Conservation (phyloP, 2,888 invertebrate species). For the Erebia palarica region DNA sequence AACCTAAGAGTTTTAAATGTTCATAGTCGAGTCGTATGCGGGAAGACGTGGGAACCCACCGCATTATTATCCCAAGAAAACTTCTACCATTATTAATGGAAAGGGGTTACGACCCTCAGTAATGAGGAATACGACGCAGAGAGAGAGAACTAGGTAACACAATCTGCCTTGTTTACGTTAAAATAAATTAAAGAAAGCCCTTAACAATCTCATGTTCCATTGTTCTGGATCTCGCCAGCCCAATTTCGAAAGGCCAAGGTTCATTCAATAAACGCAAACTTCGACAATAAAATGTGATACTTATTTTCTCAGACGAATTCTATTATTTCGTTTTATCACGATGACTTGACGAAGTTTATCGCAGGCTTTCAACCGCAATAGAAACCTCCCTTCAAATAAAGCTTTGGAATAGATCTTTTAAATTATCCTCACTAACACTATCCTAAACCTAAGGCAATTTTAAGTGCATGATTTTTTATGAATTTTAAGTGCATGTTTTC, state of each 20-base stretch:
- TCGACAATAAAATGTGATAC: constrained; percentile 63
- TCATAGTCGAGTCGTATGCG: too few relatives aligned
- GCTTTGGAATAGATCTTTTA: background rate
- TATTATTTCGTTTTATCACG: constrained; percentile 74
- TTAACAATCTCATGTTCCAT: background rate
- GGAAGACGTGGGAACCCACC: too few relatives aligned
- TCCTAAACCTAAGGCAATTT: background rate
- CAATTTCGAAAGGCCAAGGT: background rate
- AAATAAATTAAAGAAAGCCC: background rate
- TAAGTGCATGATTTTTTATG: background rate
- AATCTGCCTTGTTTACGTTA: background rate
- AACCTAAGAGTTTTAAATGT: too few relatives aligned
- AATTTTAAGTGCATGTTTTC: background rate
- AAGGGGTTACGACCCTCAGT: too few relatives aligned
- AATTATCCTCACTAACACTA: constrained; percentile 8
- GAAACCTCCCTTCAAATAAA: constrained; percentile 34
- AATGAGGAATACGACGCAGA: too few relatives aligned
- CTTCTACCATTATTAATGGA: too few relatives aligned
- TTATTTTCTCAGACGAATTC: constrained; percentile 61
- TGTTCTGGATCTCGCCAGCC: background rate
- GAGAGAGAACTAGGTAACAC: too few relatives aligned
- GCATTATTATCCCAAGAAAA: too few relatives aligned
- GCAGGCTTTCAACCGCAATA: constrained; percentile 48
- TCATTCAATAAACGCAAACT: background rate
- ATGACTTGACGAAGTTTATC: constrained; percentile 63